Conservation (phyloP, 2,113 vertebrate genomes). For the Columba livia region DNA sequence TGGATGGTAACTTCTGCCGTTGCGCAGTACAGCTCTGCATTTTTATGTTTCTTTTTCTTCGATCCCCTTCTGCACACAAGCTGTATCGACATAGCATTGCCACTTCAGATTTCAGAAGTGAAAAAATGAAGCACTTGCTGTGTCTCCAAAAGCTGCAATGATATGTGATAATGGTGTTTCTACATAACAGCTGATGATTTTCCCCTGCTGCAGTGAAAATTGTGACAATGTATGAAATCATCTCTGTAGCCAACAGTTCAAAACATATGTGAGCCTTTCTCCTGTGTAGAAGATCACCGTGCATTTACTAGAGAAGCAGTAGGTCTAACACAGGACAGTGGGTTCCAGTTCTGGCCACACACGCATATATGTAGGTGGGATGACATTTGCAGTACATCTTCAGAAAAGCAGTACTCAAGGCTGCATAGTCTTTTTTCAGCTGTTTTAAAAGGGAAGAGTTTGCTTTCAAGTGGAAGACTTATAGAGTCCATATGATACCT, state of each 20-base stretch:
- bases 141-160: not conserved
- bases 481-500: not conserved
- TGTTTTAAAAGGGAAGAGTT: not conserved
- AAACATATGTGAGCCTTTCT: not conserved
- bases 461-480: not conserved
- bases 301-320: not conserved
- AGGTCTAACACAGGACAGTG: not conserved
- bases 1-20: rapidly evolving
- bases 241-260: not conserved
- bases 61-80: not conserved
- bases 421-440: not conserved
- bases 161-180: not conserved
- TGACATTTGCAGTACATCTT: not conserved
- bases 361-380: not conserved
- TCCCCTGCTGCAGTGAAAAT: not conserved
- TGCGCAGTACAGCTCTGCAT: not conserved
- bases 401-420: not conserved
- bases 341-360: not conserved
- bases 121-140: not conserved
- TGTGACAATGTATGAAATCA: not conserved
- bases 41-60: not conserved
- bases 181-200: not conserved
- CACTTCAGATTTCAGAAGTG: not conserved
- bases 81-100: not conserved
- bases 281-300: not conserved